phyloP scores from a whole-genome alignment of 1,140 invertebrate species.

The Eciton burchellii region DNA sequence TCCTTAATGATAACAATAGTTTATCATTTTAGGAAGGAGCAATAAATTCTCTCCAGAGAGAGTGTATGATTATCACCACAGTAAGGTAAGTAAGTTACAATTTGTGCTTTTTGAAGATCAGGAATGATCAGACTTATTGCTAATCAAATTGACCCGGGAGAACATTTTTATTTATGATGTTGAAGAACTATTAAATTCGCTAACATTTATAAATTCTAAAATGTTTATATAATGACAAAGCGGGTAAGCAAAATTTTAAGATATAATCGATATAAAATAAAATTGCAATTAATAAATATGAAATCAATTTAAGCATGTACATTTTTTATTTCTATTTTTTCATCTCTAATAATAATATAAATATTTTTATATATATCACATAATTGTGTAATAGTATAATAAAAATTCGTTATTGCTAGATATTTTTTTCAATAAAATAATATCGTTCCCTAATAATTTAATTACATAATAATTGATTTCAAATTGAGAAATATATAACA shows the following conservation, averaged over 20 bases:
- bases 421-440: background rate
- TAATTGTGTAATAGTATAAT: background rate
- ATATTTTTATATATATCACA: too few species aligned
- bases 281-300: too few species aligned
- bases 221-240: background rate
- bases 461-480: too few species aligned
- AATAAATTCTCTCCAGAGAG: background rate
- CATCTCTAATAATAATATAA: too few species aligned
- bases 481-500: background rate
- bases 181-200: background rate
- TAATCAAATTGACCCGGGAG: conserved; percentile 25
- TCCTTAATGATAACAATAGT: conserved; percentile 12
- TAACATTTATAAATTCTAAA: background rate
- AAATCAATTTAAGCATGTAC: too few species aligned
- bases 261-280: too few species aligned
- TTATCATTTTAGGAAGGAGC: background rate
- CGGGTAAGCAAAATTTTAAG: too few species aligned
- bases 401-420: background rate
- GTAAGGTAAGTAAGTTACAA: conserved; percentile 69
- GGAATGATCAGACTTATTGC: conserved; percentile 63
- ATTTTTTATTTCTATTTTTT: too few species aligned
- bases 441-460: background rate
- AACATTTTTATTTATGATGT: background rate
- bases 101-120: conserved; percentile 61
- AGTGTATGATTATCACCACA: conserved; percentile 37